Percentiles rank a stretch among this genome's conserved stretches.
phyloP scores from a whole-genome alignment of 2,113 vertebrate genomes.

The Corapipo altera region DNA sequence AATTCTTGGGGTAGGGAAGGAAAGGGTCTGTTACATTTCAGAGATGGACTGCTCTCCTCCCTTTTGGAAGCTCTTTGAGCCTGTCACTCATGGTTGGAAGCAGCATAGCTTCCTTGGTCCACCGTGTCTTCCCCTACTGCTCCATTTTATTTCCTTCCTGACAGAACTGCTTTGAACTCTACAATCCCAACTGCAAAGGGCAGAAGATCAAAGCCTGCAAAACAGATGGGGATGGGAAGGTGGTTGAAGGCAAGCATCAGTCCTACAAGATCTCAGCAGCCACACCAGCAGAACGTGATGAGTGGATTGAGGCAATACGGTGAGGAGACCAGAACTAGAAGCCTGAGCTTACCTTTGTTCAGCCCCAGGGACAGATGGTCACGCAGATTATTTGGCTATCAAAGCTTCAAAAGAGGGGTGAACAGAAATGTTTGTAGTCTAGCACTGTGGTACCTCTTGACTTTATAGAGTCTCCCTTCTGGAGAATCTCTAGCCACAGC shows the following conservation, averaged over 20 bases:
- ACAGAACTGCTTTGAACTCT: conserved; percentile 94
- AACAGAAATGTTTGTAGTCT: neutral
- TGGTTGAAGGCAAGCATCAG: conserved; percentile 94
- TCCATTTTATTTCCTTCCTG: neutral
- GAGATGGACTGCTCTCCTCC: neutral
- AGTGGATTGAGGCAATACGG: conserved; percentile 93
- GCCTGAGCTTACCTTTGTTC: neutral
- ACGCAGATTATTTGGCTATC: neutral
- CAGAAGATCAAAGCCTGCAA: conserved; percentile 98
- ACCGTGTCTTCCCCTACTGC: neutral
- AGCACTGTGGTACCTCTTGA: neutral
- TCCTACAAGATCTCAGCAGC: conserved; percentile 94
- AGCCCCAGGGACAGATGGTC: neutral
- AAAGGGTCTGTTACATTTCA: neutral
- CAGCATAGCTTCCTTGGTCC: neutral
- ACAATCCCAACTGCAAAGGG: conserved; percentile 87
- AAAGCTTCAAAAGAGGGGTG: neutral
- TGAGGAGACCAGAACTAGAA: conserved; percentile 44
- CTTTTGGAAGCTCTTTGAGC: neutral
- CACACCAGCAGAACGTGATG: conserved; percentile 85
- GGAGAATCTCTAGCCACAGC: neutral
- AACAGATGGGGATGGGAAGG: conserved; percentile 90
- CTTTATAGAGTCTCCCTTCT: neutral
- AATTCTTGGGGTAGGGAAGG: neutral
- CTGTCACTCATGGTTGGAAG: neutral